Evolutionary conservation across 2,797 vertebrate genomes (phyloP).

Genomic region (Rousettus madagascariensis): DNA sequence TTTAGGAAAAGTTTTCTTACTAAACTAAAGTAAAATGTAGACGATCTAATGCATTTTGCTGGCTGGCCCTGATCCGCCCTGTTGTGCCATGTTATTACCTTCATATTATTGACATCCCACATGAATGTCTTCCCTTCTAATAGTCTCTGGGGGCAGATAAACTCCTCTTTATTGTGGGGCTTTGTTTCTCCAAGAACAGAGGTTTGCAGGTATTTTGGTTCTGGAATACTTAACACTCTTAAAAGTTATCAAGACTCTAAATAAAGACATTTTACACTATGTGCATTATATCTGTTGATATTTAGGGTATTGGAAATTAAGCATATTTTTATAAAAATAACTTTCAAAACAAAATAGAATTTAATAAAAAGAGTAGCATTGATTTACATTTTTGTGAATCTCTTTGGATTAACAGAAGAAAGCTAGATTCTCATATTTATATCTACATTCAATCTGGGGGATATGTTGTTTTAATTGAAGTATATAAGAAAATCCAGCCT

Average conservation of each 20-base stretch:
- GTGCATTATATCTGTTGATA: neutral
- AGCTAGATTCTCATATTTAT: neutral
- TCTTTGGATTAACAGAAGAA: neutral
- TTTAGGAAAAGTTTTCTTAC: constrained; percentile 73
- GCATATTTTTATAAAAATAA: neutral
- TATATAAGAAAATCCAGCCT: neutral
- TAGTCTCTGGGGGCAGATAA: neutral
- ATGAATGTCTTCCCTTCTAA: neutral
- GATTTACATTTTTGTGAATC: neutral
- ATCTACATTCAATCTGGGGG: neutral
- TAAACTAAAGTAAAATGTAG: constrained; percentile 64
- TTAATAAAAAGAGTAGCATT: neutral
- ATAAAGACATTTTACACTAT: neutral
- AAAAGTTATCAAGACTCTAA: neutral
- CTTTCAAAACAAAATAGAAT: constrained; percentile 1
- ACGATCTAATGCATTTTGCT: constrained; percentile 37
- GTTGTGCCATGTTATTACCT: constrained; percentile 15
- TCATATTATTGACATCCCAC: constrained; percentile 28
- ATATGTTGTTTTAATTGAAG: neutral
- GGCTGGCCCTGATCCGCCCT: constrained; percentile 43
- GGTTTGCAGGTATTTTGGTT: neutral
- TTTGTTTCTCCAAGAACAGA: neutral
- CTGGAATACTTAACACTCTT: neutral
- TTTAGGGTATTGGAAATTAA: neutral
- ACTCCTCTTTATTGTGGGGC: neutral